Conservation (phyloP, 2,888 invertebrate genomes). For the Phymatocera aterrima region DNA sequence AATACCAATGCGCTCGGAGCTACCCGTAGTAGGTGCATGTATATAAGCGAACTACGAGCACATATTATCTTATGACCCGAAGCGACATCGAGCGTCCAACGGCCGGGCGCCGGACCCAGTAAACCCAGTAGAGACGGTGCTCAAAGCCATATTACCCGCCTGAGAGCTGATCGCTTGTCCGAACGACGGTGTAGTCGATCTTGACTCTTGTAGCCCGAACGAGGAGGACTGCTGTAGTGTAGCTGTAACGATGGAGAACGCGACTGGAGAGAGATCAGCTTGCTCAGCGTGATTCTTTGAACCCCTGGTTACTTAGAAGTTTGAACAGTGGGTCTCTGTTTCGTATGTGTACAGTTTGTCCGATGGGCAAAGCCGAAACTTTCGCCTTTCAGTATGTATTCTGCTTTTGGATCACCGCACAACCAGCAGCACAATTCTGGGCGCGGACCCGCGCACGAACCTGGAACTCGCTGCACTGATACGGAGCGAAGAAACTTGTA, state of each 20-base stretch:
- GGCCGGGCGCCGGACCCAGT: conserved; percentile 48
- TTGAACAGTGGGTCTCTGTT: conserved; percentile 53
- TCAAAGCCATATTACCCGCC: conserved; percentile 35
- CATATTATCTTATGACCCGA: conserved; percentile 57
- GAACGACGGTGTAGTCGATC: background rate
- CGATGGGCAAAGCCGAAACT: conserved; percentile 15
- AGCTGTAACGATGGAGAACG: background rate
- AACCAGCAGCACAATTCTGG: conserved; percentile 1
- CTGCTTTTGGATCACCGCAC: conserved; percentile 17
- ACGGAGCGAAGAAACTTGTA: conserved; percentile 34
- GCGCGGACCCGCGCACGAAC: background rate
- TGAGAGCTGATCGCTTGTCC: conserved; percentile 23
- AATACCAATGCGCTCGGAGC: conserved; percentile 23
- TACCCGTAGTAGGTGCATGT: conserved; percentile 17
- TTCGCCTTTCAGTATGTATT: conserved; percentile 1
- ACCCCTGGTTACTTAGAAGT: conserved; percentile 45
- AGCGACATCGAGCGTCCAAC: conserved; percentile 58
- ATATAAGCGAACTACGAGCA: conserved; percentile 49
- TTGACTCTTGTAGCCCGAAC: conserved; percentile 5
- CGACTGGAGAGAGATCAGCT: background rate
- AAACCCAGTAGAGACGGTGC: conserved; percentile 12
- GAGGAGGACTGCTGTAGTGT: background rate
- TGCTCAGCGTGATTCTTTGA: conserved; percentile 21
- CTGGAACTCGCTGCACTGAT: conserved; percentile 12
- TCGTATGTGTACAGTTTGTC: conserved; percentile 14